A percentile compares a stretch with the other conserved stretches of the same genome.
Conservation (phyloP, 2,797 vertebrate genomes). For the Peromyscus nudipes region DNA sequence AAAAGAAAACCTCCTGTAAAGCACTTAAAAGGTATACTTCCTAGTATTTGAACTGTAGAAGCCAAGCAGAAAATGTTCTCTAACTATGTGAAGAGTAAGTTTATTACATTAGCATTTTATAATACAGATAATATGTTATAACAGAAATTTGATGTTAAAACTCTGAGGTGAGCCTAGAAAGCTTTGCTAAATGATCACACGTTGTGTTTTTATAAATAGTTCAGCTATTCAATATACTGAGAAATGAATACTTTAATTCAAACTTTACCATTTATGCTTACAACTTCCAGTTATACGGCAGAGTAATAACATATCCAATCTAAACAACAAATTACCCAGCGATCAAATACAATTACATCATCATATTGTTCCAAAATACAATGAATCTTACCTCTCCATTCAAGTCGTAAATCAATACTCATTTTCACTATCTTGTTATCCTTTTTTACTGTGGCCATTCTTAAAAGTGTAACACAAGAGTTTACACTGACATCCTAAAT, state of each 20-base stretch:
- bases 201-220: neutral
- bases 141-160: neutral
- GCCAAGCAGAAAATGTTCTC: constrained; percentile 3
- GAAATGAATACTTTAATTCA: neutral
- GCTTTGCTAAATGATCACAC: neutral
- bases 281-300: neutral
- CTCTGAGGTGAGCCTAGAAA: neutral
- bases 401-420: constrained; percentile 10
- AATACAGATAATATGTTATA: neutral
- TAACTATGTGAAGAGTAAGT: neutral
- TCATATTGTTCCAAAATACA: neutral
- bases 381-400: neutral
- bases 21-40: neutral
- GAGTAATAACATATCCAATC: neutral
- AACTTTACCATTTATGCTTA: neutral
- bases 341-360: neutral
- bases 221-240: neutral
- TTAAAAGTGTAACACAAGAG: neutral
- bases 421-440: neutral
- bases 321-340: neutral
- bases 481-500: neutral
- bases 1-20: neutral
- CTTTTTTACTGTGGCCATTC: neutral
- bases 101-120: neutral
- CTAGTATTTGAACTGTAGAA: constrained; percentile 13